phyloP scores from a whole-genome alignment of 2,797 vertebrate genomes.

The Poeciliopsis presidionis region DNA sequence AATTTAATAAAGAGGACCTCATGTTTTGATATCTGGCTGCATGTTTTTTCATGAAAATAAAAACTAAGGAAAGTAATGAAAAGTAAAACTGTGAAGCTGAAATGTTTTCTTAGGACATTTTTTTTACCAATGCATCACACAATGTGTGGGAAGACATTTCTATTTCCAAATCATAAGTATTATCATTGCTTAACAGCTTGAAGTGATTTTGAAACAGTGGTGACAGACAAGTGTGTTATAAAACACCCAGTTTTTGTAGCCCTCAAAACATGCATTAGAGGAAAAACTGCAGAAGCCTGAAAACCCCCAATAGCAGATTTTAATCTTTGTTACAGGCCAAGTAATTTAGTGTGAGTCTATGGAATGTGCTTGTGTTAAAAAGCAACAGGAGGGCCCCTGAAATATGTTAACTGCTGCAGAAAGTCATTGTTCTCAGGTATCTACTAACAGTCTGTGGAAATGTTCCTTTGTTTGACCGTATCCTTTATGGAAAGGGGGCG shows the following conservation, averaged over 20 bases:
- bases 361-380: conserved; percentile 66
- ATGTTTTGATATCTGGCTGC: conserved; percentile 63
- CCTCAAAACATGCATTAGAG: background rate
- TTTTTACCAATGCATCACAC: background rate
- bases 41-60: conserved; percentile 61
- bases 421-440: conserved; percentile 65
- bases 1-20: conserved; percentile 32
- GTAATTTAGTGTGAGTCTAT: conserved; percentile 15
- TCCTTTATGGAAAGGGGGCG: conserved; percentile 69
- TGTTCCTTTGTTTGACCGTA: conserved; percentile 76
- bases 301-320: background rate
- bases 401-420: conserved; percentile 56
- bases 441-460: conserved; percentile 54
- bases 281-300: conserved; percentile 3
- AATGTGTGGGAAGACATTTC: background rate
- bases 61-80: conserved; percentile 11
- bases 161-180: conserved; percentile 2
- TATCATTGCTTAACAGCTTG: conserved; percentile 10
- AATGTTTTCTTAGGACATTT: conserved; percentile 2
- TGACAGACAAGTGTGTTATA: background rate
- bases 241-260: background rate
- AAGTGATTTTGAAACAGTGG: background rate
- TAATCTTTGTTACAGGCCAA: background rate
- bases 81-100: conserved; percentile 8
- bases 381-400: conserved; percentile 49